A percentile compares a stretch with the other conserved stretches of the same genome.
These are phyloP conservation scores for Lasioglossum oenotherae DNA, from an alignment of 2,888 invertebrate species.

Conservation along the genomic window DNA sequence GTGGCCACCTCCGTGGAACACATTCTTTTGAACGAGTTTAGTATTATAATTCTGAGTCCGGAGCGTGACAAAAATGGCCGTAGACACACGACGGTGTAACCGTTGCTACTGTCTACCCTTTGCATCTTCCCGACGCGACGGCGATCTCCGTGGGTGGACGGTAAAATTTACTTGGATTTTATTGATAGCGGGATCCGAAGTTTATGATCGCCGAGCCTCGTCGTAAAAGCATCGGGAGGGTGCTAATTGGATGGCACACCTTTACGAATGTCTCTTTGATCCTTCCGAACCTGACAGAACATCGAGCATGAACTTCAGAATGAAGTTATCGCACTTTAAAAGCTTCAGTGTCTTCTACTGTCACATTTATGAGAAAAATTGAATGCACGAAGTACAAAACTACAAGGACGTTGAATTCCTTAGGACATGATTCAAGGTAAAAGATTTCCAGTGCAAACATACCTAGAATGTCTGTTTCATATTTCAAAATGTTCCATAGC, in stretches of 20 bases:
- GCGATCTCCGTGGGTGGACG: not conserved
- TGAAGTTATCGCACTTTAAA: not conserved
- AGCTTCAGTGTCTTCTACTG: not conserved
- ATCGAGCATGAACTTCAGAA: not conserved
- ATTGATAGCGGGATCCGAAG: not conserved
- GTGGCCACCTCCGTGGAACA: conserved; percentile 44
- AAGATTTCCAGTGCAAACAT: too few species aligned
- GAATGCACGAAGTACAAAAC: not conserved
- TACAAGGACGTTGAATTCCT: not conserved
- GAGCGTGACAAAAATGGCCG: not conserved
- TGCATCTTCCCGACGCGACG: not conserved
- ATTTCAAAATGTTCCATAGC: too few species aligned
- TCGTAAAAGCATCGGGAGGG: not conserved
- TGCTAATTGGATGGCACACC: conserved; percentile 8
- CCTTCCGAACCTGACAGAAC: not conserved
- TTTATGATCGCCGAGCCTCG: not conserved
- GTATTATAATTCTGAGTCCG: not conserved
- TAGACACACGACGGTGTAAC: not conserved
- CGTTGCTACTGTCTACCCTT: not conserved
- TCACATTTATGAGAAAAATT: not conserved
- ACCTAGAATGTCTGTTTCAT: too few species aligned
- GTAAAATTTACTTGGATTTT: not conserved
- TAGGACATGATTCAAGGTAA: too few species aligned
- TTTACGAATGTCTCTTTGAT: not conserved
- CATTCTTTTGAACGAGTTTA: conserved; percentile 31